A percentile compares a stretch with the other conserved stretches of the same genome.
Conservation (phyloP, 2,797 vertebrate species). For the Mycteria americana region DNA sequence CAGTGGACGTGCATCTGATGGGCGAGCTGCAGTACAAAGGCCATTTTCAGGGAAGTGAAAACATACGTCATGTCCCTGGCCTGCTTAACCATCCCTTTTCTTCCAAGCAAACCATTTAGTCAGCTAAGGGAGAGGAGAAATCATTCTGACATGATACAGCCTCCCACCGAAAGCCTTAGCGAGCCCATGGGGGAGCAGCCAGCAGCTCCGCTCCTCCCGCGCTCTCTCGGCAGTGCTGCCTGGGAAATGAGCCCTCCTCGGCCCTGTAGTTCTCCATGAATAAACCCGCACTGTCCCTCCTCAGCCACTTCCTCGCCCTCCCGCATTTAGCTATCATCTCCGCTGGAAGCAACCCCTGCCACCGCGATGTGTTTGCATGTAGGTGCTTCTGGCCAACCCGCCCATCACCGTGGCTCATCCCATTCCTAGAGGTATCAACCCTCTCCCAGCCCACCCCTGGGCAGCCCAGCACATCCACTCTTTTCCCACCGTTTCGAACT, state of each 20-base stretch:
- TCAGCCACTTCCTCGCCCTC: not conserved
- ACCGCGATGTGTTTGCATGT: rapidly evolving
- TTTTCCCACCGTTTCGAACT: not conserved
- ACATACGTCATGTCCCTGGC: not conserved
- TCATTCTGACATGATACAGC: not conserved
- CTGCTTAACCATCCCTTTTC: not conserved
- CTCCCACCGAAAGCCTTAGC: not conserved
- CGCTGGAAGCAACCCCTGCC: not conserved
- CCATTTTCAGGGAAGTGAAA: not conserved
- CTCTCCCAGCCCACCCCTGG: not conserved
- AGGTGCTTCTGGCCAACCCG: not conserved
- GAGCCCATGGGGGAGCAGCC: rapidly evolving
- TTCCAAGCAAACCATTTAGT: not conserved
- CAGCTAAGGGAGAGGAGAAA: not conserved
- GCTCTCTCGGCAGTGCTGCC: not conserved
- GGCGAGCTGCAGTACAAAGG: not conserved
- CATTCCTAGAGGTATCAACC: not conserved
- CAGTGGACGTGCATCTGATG: not conserved
- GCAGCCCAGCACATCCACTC: not conserved
- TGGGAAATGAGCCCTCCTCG: not conserved
- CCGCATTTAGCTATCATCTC: not conserved
- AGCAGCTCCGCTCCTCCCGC: not conserved
- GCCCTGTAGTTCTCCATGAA: not conserved
- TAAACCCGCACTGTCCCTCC: not conserved
- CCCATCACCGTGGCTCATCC: not conserved